Percentiles rank a stretch among this genome's conserved stretches.
Evolutionary conservation across 2,113 vertebrate species (phyloP).

Genomic region (Neolamprologus fasciatus): DNA sequence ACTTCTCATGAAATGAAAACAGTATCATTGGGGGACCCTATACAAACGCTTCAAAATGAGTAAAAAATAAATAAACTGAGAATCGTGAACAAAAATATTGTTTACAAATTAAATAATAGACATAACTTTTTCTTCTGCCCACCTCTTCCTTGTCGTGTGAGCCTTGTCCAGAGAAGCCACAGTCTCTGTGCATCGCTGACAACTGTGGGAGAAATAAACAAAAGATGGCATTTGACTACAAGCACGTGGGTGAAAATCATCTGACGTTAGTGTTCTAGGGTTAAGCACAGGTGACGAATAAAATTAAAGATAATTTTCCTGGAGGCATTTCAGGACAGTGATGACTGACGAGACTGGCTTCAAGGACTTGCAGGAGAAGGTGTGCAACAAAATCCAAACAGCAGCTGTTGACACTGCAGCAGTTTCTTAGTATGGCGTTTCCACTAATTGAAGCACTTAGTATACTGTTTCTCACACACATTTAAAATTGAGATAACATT

Average conservation of each 20-base stretch:
- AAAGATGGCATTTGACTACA: neutral
- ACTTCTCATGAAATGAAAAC: neutral
- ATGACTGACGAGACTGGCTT: neutral
- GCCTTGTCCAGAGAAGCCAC: neutral
- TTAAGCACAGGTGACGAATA: neutral
- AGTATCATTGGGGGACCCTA: neutral
- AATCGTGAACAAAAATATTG: neutral
- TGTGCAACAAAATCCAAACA: neutral
- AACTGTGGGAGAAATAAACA: neutral
- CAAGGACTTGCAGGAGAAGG: neutral
- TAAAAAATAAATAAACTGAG: neutral
- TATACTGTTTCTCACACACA: neutral
- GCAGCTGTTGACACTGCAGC: neutral
- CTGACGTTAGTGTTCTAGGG: neutral
- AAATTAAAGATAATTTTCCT: neutral
- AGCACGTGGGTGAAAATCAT: neutral
- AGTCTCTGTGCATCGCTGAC: neutral
- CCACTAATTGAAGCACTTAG: neutral
- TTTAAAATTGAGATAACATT: neutral
- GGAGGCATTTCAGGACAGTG: neutral
- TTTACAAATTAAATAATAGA: neutral
- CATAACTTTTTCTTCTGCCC: neutral
- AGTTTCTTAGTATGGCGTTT: neutral
- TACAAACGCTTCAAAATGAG: neutral
- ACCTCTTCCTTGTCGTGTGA: neutral